Base-by-base conservation (phyloP, 2,113 vertebrate genomes). In the Nothocercus nigrocapillus region DNA sequence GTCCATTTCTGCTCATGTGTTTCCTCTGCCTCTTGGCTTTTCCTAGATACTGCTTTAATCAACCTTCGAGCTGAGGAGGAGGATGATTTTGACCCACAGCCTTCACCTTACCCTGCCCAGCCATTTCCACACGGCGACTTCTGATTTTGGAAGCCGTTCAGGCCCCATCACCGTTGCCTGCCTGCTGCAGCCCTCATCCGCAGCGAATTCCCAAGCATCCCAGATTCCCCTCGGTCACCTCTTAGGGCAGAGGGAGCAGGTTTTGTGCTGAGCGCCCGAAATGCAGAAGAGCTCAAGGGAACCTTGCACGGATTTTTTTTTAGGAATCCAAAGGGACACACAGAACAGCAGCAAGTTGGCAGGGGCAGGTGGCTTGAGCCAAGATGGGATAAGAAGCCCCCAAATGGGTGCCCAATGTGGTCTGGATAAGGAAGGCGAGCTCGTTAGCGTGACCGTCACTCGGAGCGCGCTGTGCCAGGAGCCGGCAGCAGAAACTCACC, bases 401-500 rank as follows among this genome's bases (percentile, higher is more conserved):
- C 54, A 58, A 16, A 15, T 17, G 7, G 16, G 16, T 10, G 54
- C 54, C 25, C 7, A 58, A 10, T 30, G 16, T 30, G 6, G 54
- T 25, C 28, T 30, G 17, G 54, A 32, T 58, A 58, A 56, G 8
- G 54, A 4, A 28, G 12, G 4, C 5, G 63, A 64, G 62, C 36
- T 32, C 28, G 54, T 58, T 32, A 32, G 28, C 16, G 15, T 14
- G 22, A 27, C 62, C 9, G 3, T 9, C 11, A 2, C 36, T 38
- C 9, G 7, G 36, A 38, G 25, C 17, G 36, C 9, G 61, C 16
- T 4, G 36, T 38, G 17, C 15, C 62, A 40, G 34, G 22, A 25
- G 5, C 56, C 3, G 4, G 40, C 10, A 16, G 25, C 6, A 1
- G 36, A 70, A 61, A 88, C 99, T 99, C 94, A 99, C 99, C 99